Percentiles rank a stretch among this genome's conserved stretches.
These are phyloP conservation scores for Syrphus vitripennis DNA, from an alignment of 2,888 invertebrate genomes.

Conservation along the genomic window DNA sequence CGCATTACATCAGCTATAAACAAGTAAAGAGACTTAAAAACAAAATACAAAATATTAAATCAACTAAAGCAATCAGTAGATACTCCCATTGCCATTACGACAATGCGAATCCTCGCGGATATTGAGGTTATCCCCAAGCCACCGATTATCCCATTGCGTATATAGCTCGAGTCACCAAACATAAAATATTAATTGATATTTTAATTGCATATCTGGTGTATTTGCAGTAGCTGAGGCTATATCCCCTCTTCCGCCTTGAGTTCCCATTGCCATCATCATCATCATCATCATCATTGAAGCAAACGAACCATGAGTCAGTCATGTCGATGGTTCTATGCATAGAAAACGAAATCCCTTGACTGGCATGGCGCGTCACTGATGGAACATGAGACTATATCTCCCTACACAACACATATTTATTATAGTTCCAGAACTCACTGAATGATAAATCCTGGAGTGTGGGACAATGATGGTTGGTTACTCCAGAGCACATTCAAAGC, in stretches of 20 bases:
- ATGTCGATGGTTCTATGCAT: slow-evolving; percentile 31
- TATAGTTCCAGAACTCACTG: slow-evolving; percentile 20
- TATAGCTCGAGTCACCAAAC: slow-evolving; percentile 54
- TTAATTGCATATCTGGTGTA: slow-evolving; percentile 63
- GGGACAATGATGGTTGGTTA: slow-evolving; percentile 24
- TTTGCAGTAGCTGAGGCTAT: slow-evolving; percentile 21
- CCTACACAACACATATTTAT: neutral
- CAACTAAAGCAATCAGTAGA: neutral
- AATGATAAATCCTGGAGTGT: neutral
- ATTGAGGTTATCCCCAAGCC: slow-evolving; percentile 43
- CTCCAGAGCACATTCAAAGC: slow-evolving; percentile 52
- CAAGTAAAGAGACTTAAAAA: neutral
- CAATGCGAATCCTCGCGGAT: slow-evolving; percentile 40
- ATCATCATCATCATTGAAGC: slow-evolving; percentile 14
- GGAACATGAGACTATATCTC: slow-evolving; percentile 22
- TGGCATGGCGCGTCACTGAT: slow-evolving; percentile 14
- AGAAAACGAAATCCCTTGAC: slow-evolving; percentile 59
- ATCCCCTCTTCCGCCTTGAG: slow-evolving; percentile 3
- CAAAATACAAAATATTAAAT: neutral
- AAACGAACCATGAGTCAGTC: slow-evolving; percentile 54
- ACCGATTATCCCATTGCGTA: slow-evolving; percentile 48
- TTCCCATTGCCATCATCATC: neutral
- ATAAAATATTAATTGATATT: slow-evolving; percentile 71
- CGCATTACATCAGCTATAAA: neutral
- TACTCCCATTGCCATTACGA: slow-evolving; percentile 17